A percentile compares a stretch with the other conserved stretches of the same genome.
These are phyloP conservation scores for Antrozous pallidus DNA, from an alignment of 2,797 vertebrate species.

Conservation along the genomic window DNA sequence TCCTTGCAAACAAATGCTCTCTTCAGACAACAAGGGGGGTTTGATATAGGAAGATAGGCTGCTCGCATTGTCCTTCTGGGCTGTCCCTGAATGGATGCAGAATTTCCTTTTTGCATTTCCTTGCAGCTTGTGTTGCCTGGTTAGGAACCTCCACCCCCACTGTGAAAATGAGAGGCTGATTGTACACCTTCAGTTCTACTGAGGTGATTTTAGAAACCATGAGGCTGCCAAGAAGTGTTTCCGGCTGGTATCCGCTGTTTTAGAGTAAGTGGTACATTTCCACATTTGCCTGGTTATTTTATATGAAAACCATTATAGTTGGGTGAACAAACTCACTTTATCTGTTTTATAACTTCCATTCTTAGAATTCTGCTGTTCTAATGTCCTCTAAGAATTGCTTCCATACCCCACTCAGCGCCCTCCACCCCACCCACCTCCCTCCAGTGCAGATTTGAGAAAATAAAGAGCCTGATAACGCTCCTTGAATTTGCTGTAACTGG, in stretches of 20 bases:
- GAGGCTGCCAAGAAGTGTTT: neutral
- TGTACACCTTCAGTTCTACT: neutral
- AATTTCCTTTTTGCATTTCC: neutral
- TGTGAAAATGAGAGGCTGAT: neutral
- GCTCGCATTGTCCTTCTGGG: neutral
- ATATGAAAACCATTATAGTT: neutral
- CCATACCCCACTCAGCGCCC: no score
- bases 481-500: neutral
- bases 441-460: neutral
- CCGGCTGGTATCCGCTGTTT: neutral
- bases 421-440: fast-evolving
- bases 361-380: neutral
- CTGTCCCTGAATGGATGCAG: neutral
- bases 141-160: neutral
- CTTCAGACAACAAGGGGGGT: constrained; percentile 15
- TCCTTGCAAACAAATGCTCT: constrained; percentile 35
- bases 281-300: neutral
- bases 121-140: neutral
- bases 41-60: neutral
- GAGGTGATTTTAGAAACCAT: neutral
- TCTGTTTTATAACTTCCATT: neutral
- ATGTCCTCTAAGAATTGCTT: neutral
- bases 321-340: neutral
- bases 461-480: neutral
- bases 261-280: neutral